Evolutionary conservation across 2,888 invertebrate genomes (phyloP), one percentile per base, ranked within the genome.

Genomic region (Malacosoma neustria): DNA sequence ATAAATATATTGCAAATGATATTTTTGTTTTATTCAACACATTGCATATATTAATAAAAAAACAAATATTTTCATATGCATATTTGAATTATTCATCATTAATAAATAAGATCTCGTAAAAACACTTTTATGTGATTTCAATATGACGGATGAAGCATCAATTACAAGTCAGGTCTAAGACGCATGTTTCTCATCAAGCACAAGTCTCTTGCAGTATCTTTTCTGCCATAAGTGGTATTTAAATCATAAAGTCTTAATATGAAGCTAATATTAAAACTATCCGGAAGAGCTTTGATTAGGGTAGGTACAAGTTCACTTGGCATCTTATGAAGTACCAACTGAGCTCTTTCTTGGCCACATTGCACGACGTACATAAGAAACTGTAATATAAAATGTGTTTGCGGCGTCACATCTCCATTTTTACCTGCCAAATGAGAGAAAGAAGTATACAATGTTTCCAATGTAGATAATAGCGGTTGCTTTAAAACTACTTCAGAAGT

Each of bases 101-200:
- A 6, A 7, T 22, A 22, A 22, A 22, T 22, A 22, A 2, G 22
- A 2, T 7, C 6, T 22, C 5, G 9, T 22, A 22, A 22, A 22
- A 7, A 22, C 9, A 22, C 9, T 7, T 22, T 22, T 9, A 22
- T 7, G 9, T 22, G 5, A 22, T 22, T 22, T 22, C n/a, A n/a
- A n/a, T n/a, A n/a, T n/a, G n/a, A n/a, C n/a, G n/a, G n/a, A n/a
- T n/a, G 9, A 15, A 15, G 33, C 14, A 42, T 38, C n/a, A 12
- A 14, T 37, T 29, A 33, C 58, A 60, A 88, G 38, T 84, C 84
- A 12, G 88, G 88, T 56, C 89, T 88, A 22, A 94, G 76, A 52
- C 90, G 88, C 85, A 94, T 93, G 75, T 95, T 95, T 45, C 95
- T 88, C 56, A 95, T 88, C 58, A 96, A 89, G 68, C 96, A 96